These are phyloP conservation scores for Zophobas atratus DNA, from an alignment of 1,140 invertebrate species.

Conservation along the genomic window DNA sequence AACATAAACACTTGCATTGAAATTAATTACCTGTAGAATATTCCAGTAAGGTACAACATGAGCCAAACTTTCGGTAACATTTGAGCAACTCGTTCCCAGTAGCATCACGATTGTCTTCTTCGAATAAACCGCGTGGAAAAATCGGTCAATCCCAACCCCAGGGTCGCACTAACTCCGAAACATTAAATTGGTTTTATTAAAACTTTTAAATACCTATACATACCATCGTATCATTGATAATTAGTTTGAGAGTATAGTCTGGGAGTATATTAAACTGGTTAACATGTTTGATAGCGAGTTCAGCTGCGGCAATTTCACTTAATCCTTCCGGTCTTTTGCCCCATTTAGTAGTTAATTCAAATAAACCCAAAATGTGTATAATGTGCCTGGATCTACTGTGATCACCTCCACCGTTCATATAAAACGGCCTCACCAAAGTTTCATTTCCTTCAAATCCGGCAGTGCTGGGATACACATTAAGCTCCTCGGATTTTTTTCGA, in stretches of 20 bases:
- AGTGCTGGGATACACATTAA: slow-evolving; percentile 12
- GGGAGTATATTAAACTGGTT: slow-evolving; percentile 79
- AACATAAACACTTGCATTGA: not conserved
- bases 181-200: not conserved
- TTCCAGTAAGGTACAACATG: slow-evolving; percentile 94
- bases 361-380: slow-evolving; percentile 80
- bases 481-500: slow-evolving; percentile 22
- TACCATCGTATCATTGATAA: slow-evolving; percentile 89
- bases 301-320: slow-evolving; percentile 82
- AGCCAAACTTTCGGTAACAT: slow-evolving; percentile 90
- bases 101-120: slow-evolving; percentile 80
- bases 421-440: slow-evolving; percentile 35
- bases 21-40: slow-evolving; percentile 82
- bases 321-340: slow-evolving; percentile 77
- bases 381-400: slow-evolving; percentile 44
- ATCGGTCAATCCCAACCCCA: slow-evolving; percentile 89
- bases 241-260: slow-evolving; percentile 80
- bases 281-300: slow-evolving; percentile 81
- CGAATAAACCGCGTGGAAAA: slow-evolving; percentile 92
- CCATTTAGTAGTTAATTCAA: slow-evolving; percentile 78
- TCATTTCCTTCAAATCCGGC: slow-evolving; percentile 15
- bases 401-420: slow-evolving; percentile 20
- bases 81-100: slow-evolving; percentile 89
- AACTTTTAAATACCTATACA: slow-evolving; percentile 55
- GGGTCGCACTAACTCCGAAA: slow-evolving; percentile 84